These are phyloP conservation scores for Panthera uncia DNA, from an alignment of 2,113 vertebrate species.

Conservation along the genomic window DNA sequence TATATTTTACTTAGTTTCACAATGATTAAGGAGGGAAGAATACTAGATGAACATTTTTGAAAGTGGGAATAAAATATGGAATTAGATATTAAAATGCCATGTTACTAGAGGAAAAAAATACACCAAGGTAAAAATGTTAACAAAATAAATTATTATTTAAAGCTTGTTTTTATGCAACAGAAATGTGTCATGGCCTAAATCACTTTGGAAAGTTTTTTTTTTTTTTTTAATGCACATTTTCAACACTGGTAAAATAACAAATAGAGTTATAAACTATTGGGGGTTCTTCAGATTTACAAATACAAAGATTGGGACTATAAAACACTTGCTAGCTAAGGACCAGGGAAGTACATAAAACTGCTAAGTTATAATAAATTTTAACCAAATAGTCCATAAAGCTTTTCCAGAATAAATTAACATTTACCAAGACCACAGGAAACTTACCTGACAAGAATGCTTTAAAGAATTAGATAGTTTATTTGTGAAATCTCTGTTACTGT, in stretches of 20 bases:
- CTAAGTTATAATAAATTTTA: constrained; percentile 29
- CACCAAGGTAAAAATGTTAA: neutral
- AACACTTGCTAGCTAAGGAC: neutral
- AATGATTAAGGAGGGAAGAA: neutral
- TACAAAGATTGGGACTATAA: constrained; percentile 4
- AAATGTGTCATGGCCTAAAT: constrained; percentile 53
- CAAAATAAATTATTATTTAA: constrained; percentile 32
- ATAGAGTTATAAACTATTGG: neutral
- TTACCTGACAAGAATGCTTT: constrained; percentile 88
- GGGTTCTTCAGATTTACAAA: constrained; percentile 6
- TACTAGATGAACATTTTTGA: constrained; percentile 33
- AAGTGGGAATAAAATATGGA: constrained; percentile 19
- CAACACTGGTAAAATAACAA: constrained; percentile 13
- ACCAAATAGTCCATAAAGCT: neutral
- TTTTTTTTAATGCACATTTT: neutral
- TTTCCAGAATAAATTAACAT: constrained; percentile 1
- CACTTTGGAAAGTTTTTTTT: neutral
- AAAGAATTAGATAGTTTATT: constrained; percentile 76
- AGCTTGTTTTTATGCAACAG: constrained; percentile 21
- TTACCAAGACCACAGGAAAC: constrained; percentile 73
- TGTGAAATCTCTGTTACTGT: constrained; percentile 81
- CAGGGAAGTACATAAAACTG: constrained; percentile 6
- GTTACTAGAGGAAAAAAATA: constrained; percentile 22
- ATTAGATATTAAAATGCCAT: neutral
- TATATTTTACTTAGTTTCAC: constrained; percentile 39